Evolutionary conservation across 2,888 invertebrate genomes (phyloP), one percentile per base, ranked within the genome.

Genomic region (Caenorhabditis afra): DNA sequence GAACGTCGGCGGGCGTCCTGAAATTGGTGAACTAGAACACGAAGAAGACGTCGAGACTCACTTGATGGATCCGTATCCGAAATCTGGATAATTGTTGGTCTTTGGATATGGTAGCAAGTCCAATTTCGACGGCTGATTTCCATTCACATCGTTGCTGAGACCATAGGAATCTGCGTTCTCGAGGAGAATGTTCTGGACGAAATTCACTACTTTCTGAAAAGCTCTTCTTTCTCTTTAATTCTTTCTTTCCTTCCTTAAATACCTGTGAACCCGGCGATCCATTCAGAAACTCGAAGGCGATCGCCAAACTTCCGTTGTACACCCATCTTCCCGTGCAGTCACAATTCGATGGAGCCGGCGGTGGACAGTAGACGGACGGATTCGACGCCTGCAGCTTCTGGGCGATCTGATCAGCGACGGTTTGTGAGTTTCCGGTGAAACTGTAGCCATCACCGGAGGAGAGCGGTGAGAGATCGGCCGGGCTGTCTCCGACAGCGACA

Each of bases 251-350:
- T 7, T 29, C 29, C 7, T n/a, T n/a, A n/a, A n/a, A n/a, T 29
- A 29, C 29, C 3, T 29, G 4, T 29, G 29, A 29, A 29, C 7
- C 29, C 29, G 29, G 29, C 29, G 29, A 29, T 3, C 7, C 7
- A 3, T 29, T 57, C 4, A 70, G 16, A 37, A 39, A 65, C 22
- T 77, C 70, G 35, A 65, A 77, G 3, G 77, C 77, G 20, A 77
- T 70, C 0, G 70, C 58, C 11, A 77, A 20, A 11, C 70, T 65
- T 39, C 77, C 77, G 39, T 67, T 61, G 50, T 70, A 77, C 11
- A 77, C 77, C 70, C 70, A 77, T 52, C 64, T 47, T 52, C 77
- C 77, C 1, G 41, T 29, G 16, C 77, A 77, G 22, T 70, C 52
- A 55, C 77, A 77, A n/a, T n/a, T n/a, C n/a, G 74, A 59, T 5